A percentile compares a stretch with the other conserved stretches of the same genome.
Evolutionary conservation across 2,113 vertebrate species (phyloP).

Genomic region (Acanthisitta chloris): DNA sequence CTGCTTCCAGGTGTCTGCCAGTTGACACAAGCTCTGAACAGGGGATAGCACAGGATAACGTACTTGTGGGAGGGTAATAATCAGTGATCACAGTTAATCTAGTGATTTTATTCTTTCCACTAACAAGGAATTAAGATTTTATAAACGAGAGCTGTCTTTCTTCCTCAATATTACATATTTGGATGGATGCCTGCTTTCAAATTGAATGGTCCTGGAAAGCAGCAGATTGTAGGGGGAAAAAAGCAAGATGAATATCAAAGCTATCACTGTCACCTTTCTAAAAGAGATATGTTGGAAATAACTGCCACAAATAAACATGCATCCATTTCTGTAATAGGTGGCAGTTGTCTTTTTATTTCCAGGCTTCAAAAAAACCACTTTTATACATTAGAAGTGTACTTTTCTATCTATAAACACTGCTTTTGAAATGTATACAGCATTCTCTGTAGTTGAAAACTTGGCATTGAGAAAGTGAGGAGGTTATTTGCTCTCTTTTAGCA

Average conservation of each 20-base stretch:
- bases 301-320: neutral
- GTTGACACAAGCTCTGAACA: neutral
- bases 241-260: neutral
- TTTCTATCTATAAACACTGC: neutral
- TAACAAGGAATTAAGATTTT: neutral
- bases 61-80: neutral
- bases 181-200: neutral
- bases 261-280: neutral
- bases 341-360: neutral
- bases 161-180: neutral
- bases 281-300: neutral
- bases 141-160: neutral
- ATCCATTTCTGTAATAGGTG: neutral
- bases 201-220: neutral
- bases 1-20: neutral
- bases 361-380: constrained; percentile 22
- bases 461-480: neutral
- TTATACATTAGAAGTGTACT: neutral
- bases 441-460: neutral
- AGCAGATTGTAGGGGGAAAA: neutral
- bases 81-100: neutral
- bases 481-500: neutral
- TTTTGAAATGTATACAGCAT: neutral
- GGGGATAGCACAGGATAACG: neutral
- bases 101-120: neutral